phyloP scores from a whole-genome alignment of 2,888 invertebrate species.

The Pantelozetes paolii region DNA sequence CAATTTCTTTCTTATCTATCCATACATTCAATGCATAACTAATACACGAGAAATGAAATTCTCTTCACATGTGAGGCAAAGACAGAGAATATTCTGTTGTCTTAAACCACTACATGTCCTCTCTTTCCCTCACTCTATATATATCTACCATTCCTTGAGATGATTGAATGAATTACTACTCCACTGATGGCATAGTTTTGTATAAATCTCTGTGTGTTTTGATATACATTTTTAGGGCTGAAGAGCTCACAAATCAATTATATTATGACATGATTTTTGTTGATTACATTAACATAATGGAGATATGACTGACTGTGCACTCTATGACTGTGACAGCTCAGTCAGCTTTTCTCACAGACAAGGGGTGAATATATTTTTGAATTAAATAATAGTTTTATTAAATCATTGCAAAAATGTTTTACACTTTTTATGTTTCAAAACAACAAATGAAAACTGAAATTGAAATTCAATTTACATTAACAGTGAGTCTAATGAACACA shows the following conservation, averaged over 20 bases:
- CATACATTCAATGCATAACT: not conserved
- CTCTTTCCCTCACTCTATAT: not conserved
- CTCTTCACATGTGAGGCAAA: not conserved
- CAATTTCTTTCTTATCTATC: not conserved
- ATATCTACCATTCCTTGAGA: not conserved
- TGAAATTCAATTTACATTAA: too few relatives aligned
- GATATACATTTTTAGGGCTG: too few relatives aligned
- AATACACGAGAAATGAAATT: not conserved
- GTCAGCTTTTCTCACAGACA: too few relatives aligned
- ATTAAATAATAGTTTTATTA: not conserved
- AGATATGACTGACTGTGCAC: not conserved
- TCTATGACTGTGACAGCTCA: too few relatives aligned
- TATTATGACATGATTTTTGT: not conserved
- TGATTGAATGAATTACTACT: not conserved
- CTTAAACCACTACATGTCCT: too few relatives aligned
- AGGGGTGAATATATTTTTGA: too few relatives aligned
- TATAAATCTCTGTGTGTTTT: not conserved
- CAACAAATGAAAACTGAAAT: not conserved
- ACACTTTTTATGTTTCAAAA: not conserved
- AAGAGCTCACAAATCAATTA: not conserved
- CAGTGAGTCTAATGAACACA: not conserved
- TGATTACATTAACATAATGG: not conserved
- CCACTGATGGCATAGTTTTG: not conserved
- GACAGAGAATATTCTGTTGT: not conserved
- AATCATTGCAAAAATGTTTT: constrained; percentile 11